Conservation (phyloP, 2,113 vertebrate species). For the Thermophis baileyi region DNA sequence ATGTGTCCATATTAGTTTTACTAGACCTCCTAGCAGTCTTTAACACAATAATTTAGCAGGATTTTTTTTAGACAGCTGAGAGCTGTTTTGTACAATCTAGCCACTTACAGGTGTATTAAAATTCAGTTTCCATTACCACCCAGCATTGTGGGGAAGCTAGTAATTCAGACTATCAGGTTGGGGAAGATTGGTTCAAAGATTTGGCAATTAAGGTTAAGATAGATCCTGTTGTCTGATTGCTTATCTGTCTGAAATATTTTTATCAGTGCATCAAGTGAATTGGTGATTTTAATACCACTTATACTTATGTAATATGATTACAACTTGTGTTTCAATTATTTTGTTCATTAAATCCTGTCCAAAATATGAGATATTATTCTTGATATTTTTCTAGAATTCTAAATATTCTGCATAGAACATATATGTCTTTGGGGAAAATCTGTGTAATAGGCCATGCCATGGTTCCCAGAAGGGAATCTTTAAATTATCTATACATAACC, state of each 20-base stretch:
- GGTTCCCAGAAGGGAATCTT: neutral
- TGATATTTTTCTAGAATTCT: neutral
- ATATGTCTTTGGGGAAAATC: neutral
- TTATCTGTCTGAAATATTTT: neutral
- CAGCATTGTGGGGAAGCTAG: neutral
- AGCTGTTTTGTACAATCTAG: neutral
- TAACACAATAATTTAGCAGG: neutral
- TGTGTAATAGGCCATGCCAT: neutral
- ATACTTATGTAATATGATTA: neutral
- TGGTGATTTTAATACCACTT: neutral
- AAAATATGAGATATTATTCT: neutral
- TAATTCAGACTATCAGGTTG: neutral
- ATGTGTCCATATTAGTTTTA: neutral
- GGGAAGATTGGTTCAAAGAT: neutral
- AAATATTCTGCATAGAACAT: neutral
- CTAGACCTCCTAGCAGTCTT: neutral
- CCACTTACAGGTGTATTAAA: neutral
- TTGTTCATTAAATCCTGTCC: neutral
- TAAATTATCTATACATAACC: neutral
- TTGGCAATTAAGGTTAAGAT: neutral
- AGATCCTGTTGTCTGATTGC: neutral
- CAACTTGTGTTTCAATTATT: neutral
- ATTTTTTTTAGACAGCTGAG: neutral
- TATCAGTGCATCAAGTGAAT: neutral
- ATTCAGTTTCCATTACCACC: neutral